Conservation (phyloP, 2,797 vertebrate species). For the Onychomys leucogaster region DNA sequence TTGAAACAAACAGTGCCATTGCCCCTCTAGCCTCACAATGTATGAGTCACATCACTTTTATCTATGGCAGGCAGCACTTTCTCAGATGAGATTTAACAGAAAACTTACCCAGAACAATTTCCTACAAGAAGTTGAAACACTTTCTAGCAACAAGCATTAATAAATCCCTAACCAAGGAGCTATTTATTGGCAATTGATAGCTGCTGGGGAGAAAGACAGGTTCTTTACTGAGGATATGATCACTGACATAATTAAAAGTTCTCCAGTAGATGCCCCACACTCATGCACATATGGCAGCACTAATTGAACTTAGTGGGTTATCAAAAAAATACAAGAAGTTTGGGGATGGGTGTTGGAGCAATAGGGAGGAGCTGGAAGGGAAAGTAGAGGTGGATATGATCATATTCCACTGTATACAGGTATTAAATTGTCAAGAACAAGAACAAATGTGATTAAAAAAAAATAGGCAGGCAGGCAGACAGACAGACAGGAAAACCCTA, state of each 20-base stretch:
- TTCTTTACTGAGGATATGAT: neutral
- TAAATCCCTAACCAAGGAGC: neutral
- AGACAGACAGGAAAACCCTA: neutral
- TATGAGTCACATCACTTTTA: constrained; percentile 32
- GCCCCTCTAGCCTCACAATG: neutral
- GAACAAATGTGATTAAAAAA: neutral
- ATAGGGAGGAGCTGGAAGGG: neutral
- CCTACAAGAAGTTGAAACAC: constrained; percentile 32
- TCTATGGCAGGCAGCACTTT: neutral
- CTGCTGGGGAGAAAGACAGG: neutral
- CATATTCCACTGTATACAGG: neutral
- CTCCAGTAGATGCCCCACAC: neutral
- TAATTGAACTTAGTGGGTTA: neutral
- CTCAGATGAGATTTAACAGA: neutral
- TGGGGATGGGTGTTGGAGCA: neutral
- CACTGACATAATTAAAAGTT: neutral
- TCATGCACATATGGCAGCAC: neutral
- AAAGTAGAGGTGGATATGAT: neutral
- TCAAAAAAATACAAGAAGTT: neutral
- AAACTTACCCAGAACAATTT: constrained; percentile 42
- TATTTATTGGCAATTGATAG: neutral
- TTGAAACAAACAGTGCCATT: neutral
- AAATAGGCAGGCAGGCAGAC: neutral
- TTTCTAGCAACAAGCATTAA: neutral
- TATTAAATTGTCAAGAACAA: neutral